A percentile compares a stretch with the other conserved stretches of the same genome.
phyloP scores from a whole-genome alignment of 2,888 invertebrate species.

The Rhabditophanes sp. region DNA sequence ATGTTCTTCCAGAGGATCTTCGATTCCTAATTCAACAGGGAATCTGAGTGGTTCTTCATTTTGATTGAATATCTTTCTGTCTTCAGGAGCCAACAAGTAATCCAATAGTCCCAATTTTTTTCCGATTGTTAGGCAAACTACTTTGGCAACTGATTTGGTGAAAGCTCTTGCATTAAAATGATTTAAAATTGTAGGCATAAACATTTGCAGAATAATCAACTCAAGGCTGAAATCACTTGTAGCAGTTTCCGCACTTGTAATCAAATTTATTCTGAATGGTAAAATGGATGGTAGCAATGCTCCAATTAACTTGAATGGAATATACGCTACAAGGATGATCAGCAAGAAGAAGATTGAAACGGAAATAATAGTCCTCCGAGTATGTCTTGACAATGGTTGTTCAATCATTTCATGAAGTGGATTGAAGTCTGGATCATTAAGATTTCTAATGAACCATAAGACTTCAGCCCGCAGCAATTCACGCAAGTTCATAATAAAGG shows the following conservation, averaged over 20 bases:
- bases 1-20: no score
- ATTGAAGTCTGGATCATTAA: slow-evolving; percentile 97
- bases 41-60: no score
- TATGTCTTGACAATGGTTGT: slow-evolving; percentile 73
- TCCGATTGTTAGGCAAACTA: no score
- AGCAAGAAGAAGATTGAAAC: slow-evolving; percentile 69
- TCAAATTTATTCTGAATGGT: no score
- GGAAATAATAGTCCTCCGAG: slow-evolving; percentile 55
- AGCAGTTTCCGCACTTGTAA: no score
- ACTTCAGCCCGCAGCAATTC: slow-evolving; percentile 81
- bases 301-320: slow-evolving; percentile 67
- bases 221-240: slow-evolving; percentile 88
- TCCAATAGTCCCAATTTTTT: no score
- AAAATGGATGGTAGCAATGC: slow-evolving; percentile 66
- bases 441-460: slow-evolving; percentile 87
- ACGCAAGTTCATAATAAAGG: slow-evolving; percentile 73
- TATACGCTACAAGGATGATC: slow-evolving; percentile 83
- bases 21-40: no score
- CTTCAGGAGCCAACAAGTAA: no score
- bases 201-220: slow-evolving; percentile 58
- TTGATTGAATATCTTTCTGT: no score
- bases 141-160: no score
- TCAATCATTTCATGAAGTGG: slow-evolving; percentile 98
- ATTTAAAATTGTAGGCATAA: no score
- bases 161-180: no score